Conservation (phyloP, 2,113 vertebrate species). For the Bos indicus region DNA sequence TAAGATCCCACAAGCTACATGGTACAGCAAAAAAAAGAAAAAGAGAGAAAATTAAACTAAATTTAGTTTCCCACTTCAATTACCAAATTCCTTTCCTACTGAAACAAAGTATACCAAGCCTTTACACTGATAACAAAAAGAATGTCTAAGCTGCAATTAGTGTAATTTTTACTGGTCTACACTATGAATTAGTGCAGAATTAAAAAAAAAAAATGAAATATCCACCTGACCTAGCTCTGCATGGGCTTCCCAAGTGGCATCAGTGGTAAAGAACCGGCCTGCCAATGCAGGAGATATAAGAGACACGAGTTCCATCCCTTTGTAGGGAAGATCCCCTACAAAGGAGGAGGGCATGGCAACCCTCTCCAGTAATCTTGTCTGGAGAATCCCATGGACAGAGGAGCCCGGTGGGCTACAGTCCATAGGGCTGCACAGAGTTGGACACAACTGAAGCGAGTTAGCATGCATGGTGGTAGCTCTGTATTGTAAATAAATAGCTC, state of each 20-base stretch:
- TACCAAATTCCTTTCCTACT: slow-evolving; percentile 6
- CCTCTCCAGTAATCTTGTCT: background rate
- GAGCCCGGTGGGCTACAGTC: background rate
- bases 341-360: background rate
- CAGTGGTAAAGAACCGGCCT: background rate
- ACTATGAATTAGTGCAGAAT: background rate
- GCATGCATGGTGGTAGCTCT: background rate
- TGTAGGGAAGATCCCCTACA: background rate
- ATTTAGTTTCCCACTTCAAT: slow-evolving; percentile 26
- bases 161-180: background rate
- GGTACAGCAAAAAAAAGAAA: background rate
- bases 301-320: background rate
- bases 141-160: slow-evolving; percentile 18
- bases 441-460: background rate
- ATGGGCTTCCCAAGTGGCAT: background rate
- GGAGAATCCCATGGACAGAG: background rate
- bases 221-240: background rate
- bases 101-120: slow-evolving; percentile 28
- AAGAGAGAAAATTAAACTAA: background rate
- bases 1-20: background rate
- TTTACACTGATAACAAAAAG: slow-evolving; percentile 8
- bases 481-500: background rate
- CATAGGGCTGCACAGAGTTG: background rate
- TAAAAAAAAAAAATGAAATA: background rate
- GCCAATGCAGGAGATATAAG: background rate